These are phyloP conservation scores for Latrodectus hesperus DNA, from an alignment of 2,888 invertebrate species.

Conservation along the genomic window DNA sequence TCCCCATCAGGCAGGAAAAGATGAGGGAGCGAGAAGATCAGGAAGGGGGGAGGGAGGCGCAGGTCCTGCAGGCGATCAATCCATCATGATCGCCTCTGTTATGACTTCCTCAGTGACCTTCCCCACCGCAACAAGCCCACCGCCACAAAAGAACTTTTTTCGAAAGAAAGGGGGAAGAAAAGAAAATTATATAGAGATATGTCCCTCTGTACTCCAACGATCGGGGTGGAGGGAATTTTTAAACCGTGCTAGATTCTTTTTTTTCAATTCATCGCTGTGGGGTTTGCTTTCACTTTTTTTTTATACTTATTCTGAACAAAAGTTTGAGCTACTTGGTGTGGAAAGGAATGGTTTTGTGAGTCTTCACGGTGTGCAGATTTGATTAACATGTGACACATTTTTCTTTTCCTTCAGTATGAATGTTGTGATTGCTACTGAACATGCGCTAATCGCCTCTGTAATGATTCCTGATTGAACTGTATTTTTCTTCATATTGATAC, in stretches of 20 bases:
- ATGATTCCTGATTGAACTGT: no score
- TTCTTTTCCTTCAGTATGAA: no score
- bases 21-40: conserved; percentile 8
- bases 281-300: no score
- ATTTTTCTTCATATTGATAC: no score
- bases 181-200: conserved; percentile 21
- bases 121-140: conserved; percentile 59
- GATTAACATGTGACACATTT: no score
- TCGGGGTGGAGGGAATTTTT: neutral
- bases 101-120: conserved; percentile 57
- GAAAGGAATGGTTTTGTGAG: no score
- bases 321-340: no score
- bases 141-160: conserved; percentile 38
- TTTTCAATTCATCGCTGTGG: no score
- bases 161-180: conserved; percentile 16
- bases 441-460: no score
- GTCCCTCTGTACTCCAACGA: neutral
- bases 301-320: no score
- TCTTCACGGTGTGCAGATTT: no score
- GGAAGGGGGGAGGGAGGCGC: conserved; percentile 7
- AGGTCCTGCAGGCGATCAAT: conserved; percentile 44
- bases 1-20: conserved; percentile 3
- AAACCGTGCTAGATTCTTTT: neutral
- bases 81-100: conserved; percentile 63
- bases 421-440: no score